phyloP scores from a whole-genome alignment of 2,888 invertebrate genomes.

The Drosophila quinaria region DNA sequence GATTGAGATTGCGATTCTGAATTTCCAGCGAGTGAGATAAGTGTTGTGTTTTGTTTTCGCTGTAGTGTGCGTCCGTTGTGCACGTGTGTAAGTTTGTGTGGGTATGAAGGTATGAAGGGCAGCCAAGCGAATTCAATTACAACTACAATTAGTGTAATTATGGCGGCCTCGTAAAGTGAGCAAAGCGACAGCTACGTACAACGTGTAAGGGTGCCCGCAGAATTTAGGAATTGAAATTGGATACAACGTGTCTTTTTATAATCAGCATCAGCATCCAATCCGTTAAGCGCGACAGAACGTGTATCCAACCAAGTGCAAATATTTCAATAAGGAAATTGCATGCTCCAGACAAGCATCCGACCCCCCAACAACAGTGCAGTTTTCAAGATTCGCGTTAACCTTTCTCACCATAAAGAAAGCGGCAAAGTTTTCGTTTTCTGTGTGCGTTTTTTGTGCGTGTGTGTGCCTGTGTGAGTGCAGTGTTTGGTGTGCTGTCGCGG shows the following conservation, averaged over 20 bases:
- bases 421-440: slow-evolving; percentile 50
- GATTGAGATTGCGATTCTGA: slow-evolving; percentile 51
- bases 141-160: slow-evolving; percentile 75
- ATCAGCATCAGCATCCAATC: slow-evolving; percentile 27
- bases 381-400: slow-evolving; percentile 63
- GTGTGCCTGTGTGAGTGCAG: slow-evolving; percentile 23
- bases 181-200: slow-evolving; percentile 13
- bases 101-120: slow-evolving; percentile 46
- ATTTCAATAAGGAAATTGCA: slow-evolving; percentile 67
- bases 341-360: slow-evolving; percentile 31
- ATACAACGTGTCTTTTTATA: slow-evolving; percentile 21
- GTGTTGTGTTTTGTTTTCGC: slow-evolving; percentile 59
- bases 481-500: slow-evolving; percentile 49
- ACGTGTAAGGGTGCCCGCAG: slow-evolving; percentile 65
- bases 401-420: slow-evolving; percentile 56
- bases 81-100: slow-evolving; percentile 10
- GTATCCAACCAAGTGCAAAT: slow-evolving; percentile 47
- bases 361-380: slow-evolving; percentile 55
- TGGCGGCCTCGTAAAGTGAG: slow-evolving; percentile 66
- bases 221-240: slow-evolving; percentile 46
- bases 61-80: slow-evolving; percentile 5
- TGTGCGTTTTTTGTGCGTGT: slow-evolving; percentile 4
- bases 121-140: slow-evolving; percentile 76
- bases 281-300: slow-evolving; percentile 35
- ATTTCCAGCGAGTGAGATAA: slow-evolving; percentile 59